Base-by-base conservation (phyloP, 2,797 vertebrate species). In the Knipowitschia caucasica region DNA sequence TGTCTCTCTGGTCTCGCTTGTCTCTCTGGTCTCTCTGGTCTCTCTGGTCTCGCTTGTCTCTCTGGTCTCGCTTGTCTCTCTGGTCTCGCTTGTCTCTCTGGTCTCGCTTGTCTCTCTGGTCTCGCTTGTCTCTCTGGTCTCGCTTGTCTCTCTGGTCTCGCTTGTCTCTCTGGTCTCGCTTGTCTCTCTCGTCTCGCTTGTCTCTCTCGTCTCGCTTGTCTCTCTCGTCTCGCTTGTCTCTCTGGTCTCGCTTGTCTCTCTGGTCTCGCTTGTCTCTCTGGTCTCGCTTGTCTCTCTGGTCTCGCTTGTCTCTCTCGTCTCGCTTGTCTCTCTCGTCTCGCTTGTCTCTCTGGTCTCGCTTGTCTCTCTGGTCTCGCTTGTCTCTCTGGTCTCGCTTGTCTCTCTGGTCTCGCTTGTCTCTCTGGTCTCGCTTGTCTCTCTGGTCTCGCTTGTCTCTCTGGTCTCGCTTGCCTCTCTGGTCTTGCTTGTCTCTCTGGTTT, bases 1-100 rank as follows among this genome's bases (percentile, higher is more conserved):
- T n/a, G n/a, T n/a, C n/a, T n/a, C n/a, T n/a, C n/a, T n/a, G n/a
- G n/a, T n/a, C n/a, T n/a, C n/a, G n/a, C n/a, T n/a, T n/a, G n/a
- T n/a, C n/a, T n/a, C n/a, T n/a, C n/a, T n/a, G n/a, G n/a, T n/a
- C n/a, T n/a, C n/a, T n/a, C n/a, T n/a, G n/a, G n/a, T n/a, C n/a
- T n/a, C n/a, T n/a, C n/a, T n/a, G n/a, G n/a, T n/a, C n/a, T n/a
- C n/a, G n/a, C n/a, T n/a, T n/a, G n/a, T n/a, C n/a, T n/a, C n/a
- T 17, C 35, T 7, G 35, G 36, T n/a, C 24, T 14, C 12, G n/a
- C n/a, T n/a, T n/a, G n/a, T 35, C 12, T 27, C 23, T 40, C 20
- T 17, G 4, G 34, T 58, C 6, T 10, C 67, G 96, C 95, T 27
- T 84, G 59, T 4, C 56, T 96, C 47, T 86, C 79, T 0, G 85